A percentile compares a stretch with the other conserved stretches of the same genome.
Conservation (phyloP, 1,140 invertebrate species). For the Dryas iulia region DNA sequence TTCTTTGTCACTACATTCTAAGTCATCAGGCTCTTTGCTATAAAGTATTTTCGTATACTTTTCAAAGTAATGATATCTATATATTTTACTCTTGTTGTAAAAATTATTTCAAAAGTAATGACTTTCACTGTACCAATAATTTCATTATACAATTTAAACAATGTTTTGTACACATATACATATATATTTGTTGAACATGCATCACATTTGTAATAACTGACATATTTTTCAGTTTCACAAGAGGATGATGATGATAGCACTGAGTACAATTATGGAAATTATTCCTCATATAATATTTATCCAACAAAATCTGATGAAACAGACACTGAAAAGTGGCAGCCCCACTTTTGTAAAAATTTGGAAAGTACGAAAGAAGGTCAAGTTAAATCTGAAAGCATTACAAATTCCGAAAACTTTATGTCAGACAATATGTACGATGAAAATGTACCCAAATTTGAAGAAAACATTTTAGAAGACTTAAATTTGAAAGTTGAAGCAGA, state of each 20-base stretch:
- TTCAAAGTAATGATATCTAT: background rate
- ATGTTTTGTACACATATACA: background rate
- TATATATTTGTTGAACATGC: too few species aligned
- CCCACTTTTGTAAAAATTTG: slow-evolving; percentile 23
- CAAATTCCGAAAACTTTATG: slow-evolving; percentile 29
- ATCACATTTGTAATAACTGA: slow-evolving; percentile 14
- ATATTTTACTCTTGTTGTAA: background rate
- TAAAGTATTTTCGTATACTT: background rate
- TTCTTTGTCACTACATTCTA: background rate
- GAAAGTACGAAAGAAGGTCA: slow-evolving; percentile 19
- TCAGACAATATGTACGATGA: slow-evolving; percentile 34
- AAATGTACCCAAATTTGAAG: slow-evolving; percentile 52
- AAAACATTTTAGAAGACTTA: slow-evolving; percentile 72
- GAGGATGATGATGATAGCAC: slow-evolving; percentile 61
- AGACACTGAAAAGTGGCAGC: slow-evolving; percentile 21
- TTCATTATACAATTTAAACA: background rate
- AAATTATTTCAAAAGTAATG: background rate
- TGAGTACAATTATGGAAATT: slow-evolving; percentile 58
- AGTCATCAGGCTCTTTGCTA: background rate
- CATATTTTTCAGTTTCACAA: slow-evolving; percentile 59
- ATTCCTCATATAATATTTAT: slow-evolving; percentile 38
- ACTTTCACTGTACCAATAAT: too few species aligned
- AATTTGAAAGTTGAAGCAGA: slow-evolving; percentile 65
- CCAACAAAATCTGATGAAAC: slow-evolving; percentile 31
- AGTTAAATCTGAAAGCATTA: slow-evolving; percentile 28